Conservation (phyloP, 2,888 invertebrate species). For the Cartodere bifasciata region DNA sequence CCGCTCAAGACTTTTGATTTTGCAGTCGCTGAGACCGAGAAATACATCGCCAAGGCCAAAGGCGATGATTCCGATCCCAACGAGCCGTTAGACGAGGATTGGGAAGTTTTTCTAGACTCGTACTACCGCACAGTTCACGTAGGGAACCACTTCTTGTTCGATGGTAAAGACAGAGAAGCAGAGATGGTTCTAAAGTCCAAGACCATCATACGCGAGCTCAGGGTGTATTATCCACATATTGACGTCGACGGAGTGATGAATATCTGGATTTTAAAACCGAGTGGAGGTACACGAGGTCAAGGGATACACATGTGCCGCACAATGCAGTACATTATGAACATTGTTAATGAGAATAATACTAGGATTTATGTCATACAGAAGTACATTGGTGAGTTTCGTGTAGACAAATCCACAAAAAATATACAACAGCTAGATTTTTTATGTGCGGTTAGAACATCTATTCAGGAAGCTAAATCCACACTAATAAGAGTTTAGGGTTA, state of each 20-base stretch:
- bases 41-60: conserved; percentile 43
- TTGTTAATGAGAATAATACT: conserved; percentile 42
- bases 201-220: conserved; percentile 45
- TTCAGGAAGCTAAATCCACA: too few relatives aligned
- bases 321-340: conserved; percentile 55
- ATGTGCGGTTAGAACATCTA: too few relatives aligned
- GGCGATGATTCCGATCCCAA: conserved; percentile 52
- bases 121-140: conserved; percentile 50
- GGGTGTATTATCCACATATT: conserved; percentile 46
- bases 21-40: conserved; percentile 57
- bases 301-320: conserved; percentile 72
- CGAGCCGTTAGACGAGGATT: conserved; percentile 40
- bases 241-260: conserved; percentile 68
- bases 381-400: conserved; percentile 58
- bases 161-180: conserved; percentile 21
- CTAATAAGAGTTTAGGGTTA: too few relatives aligned
- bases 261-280: conserved; percentile 85
- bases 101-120: conserved; percentile 54
- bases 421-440: too few relatives aligned
- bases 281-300: conserved; percentile 66
- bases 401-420: too few relatives aligned
- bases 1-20: conserved; percentile 49
- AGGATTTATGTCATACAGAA: conserved; percentile 74
- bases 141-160: conserved; percentile 38
- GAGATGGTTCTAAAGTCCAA: conserved; percentile 36